Evolutionary conservation across 2,888 invertebrate species (phyloP), one percentile per base, ranked within the genome.

Genomic region (Ochropleura plecta): DNA sequence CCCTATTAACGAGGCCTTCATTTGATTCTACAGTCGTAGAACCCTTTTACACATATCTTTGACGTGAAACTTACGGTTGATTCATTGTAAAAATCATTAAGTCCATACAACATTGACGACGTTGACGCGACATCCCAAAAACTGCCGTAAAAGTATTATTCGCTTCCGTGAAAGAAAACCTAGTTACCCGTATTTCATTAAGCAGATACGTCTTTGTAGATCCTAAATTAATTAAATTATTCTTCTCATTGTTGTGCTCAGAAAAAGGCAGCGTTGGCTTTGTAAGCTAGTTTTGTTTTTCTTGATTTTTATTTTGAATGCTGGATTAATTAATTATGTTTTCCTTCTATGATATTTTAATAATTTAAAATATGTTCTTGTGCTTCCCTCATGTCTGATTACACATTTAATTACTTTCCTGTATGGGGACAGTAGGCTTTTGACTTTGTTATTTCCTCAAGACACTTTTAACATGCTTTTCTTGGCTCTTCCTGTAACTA

Each of bases 181-280:
- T 42, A 55, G 42, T 49, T 67, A 30, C 65, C 64, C 65, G 68
- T 73, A 80, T 83, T 73, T 66, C 4, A 53, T 74, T 69, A 66
- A 40, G 40, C 55, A 68, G 57, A 64, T 64, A 14, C 40, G 64
- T 65, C 68, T 80, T 80, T 83, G 73, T 79, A 57, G 67, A 55
- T 69, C 60, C 69, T 74, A 75, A 64, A 78, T 78, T 84, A 72
- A 79, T 68, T 71, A 18, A 78, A 82, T 82, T 79, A 73, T 76
- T 42, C 70, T 59, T 60, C 76, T 71, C 79, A 76, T 86, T 86
- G 75, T 82, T 76, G 73, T 81, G 62, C 49, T 64, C 75, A 70
- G 49, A 68, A 79, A 68, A 79, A 70, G 69, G 64, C 68, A 62
- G 64, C 49, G n/a, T 18, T 72, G 59, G 49, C 79, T 79, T 79